Conservation (phyloP, 2,113 vertebrate species). For the Cyanocitta stelleri region DNA sequence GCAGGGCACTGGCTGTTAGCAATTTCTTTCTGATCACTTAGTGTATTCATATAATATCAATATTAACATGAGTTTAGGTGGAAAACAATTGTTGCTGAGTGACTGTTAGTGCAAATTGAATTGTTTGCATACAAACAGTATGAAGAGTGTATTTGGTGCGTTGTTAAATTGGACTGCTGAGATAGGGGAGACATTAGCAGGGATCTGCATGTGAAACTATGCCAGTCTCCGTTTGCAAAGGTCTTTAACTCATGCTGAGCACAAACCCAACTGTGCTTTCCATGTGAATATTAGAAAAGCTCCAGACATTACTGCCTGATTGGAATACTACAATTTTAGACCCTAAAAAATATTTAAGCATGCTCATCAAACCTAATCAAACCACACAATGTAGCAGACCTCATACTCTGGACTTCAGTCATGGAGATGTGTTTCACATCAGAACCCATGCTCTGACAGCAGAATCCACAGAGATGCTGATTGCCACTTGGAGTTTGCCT, state of each 20-base stretch:
- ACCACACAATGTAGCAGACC: background rate
- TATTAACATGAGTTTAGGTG: background rate
- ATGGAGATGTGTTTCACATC: background rate
- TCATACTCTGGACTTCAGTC: background rate
- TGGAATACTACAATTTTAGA: background rate
- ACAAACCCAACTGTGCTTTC: background rate
- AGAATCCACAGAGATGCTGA: background rate
- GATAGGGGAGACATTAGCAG: background rate
- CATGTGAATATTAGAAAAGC: background rate
- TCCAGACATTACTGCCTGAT: background rate
- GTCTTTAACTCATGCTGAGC: background rate
- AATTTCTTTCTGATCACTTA: background rate
- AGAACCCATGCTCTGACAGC: background rate
- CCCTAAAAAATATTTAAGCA: background rate
- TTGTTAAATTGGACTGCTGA: background rate
- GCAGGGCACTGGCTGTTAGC: background rate
- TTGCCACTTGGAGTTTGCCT: background rate
- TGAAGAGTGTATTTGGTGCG: background rate
- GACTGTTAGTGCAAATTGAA: background rate
- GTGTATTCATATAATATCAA: background rate
- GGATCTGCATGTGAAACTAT: background rate
- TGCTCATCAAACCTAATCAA: background rate
- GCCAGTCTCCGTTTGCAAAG: background rate
- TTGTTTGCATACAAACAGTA: background rate
- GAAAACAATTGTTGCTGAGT: background rate